Conservation (phyloP, 2,797 vertebrate species). For the Echiichthys vipera region DNA sequence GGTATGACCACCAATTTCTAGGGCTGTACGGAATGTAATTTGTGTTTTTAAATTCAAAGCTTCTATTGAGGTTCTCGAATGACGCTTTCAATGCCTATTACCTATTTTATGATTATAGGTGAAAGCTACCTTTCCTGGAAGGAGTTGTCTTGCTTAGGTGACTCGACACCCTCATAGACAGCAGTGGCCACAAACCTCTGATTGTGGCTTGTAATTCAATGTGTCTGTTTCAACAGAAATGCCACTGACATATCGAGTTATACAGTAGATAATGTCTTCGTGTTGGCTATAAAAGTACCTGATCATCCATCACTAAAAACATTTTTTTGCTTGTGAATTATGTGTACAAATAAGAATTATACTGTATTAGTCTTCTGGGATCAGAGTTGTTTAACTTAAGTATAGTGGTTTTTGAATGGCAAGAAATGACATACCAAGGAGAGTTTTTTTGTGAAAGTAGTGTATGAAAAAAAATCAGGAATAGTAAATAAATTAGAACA, state of each 20-base stretch:
- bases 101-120: too few relatives aligned
- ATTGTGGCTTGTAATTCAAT: not conserved
- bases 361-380: not conserved
- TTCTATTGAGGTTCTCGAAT: too few relatives aligned
- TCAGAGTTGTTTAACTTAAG: not conserved
- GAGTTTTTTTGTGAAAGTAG: not conserved
- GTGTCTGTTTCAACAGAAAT: not conserved
- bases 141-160: not conserved
- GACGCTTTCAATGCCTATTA: too few relatives aligned
- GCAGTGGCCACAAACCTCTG: not conserved
- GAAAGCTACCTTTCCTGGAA: conserved; percentile 11
- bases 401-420: not conserved
- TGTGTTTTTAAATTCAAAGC: too few relatives aligned
- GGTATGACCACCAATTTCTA: conserved; percentile 1
- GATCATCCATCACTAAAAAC: not conserved
- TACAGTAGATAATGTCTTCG: not conserved
- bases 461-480: not conserved
- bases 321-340: not conserved
- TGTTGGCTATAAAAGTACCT: not conserved
- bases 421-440: not conserved
- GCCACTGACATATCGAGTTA: not conserved
- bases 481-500: not conserved
- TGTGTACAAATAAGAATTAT: not conserved
- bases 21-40: too few relatives aligned
- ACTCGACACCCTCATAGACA: not conserved